Evolutionary conservation across 2,888 invertebrate genomes (phyloP).

Genomic region (Pinctada fucata): DNA sequence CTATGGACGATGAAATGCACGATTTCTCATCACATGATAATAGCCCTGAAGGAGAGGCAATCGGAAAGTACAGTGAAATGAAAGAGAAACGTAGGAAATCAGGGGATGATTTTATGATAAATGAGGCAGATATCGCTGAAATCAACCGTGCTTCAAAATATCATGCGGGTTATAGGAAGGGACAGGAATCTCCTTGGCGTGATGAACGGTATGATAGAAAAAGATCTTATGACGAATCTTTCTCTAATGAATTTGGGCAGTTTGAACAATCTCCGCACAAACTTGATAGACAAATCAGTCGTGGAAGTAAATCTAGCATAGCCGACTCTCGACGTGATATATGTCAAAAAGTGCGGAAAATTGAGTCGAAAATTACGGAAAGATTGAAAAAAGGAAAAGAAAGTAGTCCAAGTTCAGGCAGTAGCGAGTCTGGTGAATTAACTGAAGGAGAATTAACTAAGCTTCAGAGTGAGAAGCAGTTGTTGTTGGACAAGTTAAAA

Average conservation of each 20-base stretch:
- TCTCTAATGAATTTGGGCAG: conserved; percentile 51
- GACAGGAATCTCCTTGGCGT: conserved; percentile 49
- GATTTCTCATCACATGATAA: conserved; percentile 47
- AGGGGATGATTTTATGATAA: conserved; percentile 37
- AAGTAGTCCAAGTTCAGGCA: conserved; percentile 64
- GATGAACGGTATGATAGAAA: conserved; percentile 62
- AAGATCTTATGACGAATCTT: conserved; percentile 64
- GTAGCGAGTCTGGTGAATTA: conserved; percentile 79
- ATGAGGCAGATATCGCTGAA: conserved; percentile 42
- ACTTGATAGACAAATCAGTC: conserved; percentile 54
- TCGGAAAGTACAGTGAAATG: conserved; percentile 48
- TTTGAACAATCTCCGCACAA: conserved; percentile 40
- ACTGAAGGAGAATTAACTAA: conserved; percentile 66
- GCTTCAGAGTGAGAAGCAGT: conserved; percentile 72
- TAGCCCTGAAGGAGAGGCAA: conserved; percentile 50
- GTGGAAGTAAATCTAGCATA: conserved; percentile 45
- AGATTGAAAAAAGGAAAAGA: conserved; percentile 28
- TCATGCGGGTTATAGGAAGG: conserved; percentile 44
- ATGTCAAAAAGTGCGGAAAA: conserved; percentile 36
- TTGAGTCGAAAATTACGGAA: conserved; percentile 34
- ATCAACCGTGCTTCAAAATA: conserved; percentile 30
- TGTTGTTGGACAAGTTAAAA: conserved; percentile 72
- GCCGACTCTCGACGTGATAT: conserved; percentile 35
- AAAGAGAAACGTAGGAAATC: conserved; percentile 46
- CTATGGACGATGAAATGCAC: conserved; percentile 64